These are phyloP conservation scores for Bettongia penicillata DNA, from an alignment of 2,113 vertebrate species.

Conservation along the genomic window DNA sequence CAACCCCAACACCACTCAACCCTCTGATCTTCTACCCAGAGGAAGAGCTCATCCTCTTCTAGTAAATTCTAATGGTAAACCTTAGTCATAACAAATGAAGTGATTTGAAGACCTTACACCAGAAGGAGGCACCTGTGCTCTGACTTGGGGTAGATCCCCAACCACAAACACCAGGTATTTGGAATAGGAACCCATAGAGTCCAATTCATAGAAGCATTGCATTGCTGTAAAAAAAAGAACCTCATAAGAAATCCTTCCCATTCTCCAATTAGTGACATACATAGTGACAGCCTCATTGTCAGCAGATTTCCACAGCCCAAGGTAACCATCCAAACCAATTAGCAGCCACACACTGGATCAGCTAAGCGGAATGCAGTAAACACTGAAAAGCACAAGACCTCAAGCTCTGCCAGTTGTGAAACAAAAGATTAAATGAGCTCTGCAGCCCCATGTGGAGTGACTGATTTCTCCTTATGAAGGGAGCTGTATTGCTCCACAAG, in stretches of 20 bases:
- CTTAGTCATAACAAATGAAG: background rate
- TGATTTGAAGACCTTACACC: background rate
- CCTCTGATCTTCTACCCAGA: background rate
- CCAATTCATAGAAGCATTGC: background rate
- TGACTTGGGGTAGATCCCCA: background rate
- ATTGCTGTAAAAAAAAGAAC: background rate
- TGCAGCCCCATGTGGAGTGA: background rate
- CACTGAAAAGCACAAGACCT: conserved; percentile 22
- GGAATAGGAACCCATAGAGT: background rate
- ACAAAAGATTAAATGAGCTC: conserved; percentile 35
- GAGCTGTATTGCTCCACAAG: background rate
- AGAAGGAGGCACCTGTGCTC: background rate
- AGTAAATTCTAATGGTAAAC: background rate
- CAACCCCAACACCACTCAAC: no score
- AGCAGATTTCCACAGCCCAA: conserved; percentile 17
- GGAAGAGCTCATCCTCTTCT: background rate
- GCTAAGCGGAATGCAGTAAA: conserved; percentile 33
- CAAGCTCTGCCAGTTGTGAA: rapidly evolving
- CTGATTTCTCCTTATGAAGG: background rate
- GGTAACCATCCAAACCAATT: conserved; percentile 20
- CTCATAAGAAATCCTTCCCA: background rate
- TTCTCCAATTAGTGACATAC: background rate
- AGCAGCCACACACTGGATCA: background rate
- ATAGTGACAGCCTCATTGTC: background rate
- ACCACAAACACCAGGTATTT: background rate